These are phyloP conservation scores for Maccullochella peelii DNA, from an alignment of 2,113 vertebrate species.

Conservation along the genomic window DNA sequence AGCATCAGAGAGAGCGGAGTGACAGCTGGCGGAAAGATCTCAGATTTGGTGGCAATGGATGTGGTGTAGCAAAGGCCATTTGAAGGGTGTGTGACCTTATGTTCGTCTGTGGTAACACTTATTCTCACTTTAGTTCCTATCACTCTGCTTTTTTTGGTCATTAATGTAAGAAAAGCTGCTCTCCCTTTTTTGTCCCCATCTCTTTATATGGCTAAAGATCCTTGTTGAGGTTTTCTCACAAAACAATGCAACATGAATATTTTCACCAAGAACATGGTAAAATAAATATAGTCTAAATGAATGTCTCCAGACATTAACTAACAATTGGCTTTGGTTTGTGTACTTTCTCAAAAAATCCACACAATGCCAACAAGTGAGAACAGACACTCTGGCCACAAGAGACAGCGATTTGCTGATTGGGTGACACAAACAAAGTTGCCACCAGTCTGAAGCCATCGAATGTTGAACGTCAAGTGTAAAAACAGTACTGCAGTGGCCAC, in stretches of 20 bases:
- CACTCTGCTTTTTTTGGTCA: neutral
- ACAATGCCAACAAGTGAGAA: neutral
- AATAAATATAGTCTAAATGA: neutral
- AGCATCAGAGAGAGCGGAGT: conserved; percentile 25
- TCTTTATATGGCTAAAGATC: neutral
- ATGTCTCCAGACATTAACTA: neutral
- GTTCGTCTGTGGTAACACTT: conserved; percentile 10
- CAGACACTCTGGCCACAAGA: neutral
- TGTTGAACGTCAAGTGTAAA: neutral
- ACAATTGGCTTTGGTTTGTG: conserved; percentile 1
- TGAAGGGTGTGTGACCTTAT: conserved; percentile 32
- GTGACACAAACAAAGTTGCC: neutral
- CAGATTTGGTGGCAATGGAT: conserved; percentile 21
- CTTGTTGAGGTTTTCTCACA: neutral
- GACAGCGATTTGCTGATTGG: neutral
- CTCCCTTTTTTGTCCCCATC: neutral
- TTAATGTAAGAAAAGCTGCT: neutral
- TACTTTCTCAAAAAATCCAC: neutral
- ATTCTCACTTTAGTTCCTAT: conserved; percentile 3
- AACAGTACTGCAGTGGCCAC: neutral
- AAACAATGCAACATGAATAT: neutral
- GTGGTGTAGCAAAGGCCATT: conserved; percentile 16
- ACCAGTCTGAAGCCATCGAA: neutral
- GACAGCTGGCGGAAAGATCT: conserved; percentile 38
- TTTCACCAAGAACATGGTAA: neutral